These are phyloP conservation scores for Ctenomys sociabilis DNA, from an alignment of 2,113 vertebrate species.

Conservation along the genomic window DNA sequence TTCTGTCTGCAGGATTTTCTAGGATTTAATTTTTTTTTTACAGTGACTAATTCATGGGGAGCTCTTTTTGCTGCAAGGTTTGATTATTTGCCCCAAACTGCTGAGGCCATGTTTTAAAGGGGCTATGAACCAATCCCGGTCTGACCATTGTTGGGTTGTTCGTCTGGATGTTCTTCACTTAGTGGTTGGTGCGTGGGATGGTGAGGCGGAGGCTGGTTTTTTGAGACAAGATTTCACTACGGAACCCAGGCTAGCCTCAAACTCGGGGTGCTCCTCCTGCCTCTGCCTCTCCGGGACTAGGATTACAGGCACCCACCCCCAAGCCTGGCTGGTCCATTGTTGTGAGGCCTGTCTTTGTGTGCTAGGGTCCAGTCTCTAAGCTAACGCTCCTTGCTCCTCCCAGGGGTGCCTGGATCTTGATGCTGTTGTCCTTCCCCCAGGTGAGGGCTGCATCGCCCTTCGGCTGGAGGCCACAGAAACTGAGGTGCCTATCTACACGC, in stretches of 20 bases:
- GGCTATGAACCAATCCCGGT: background rate
- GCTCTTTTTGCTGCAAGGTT: background rate
- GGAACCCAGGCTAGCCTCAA: background rate
- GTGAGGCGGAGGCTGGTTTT: background rate
- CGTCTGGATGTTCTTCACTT: background rate
- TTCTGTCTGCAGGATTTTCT: constrained; percentile 16
- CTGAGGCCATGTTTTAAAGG: background rate
- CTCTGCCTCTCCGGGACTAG: background rate
- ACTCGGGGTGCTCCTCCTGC: background rate
- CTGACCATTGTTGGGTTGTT: background rate
- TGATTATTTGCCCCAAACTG: background rate
- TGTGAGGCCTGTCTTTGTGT: background rate
- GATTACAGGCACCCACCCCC: background rate
- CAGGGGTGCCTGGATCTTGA: background rate
- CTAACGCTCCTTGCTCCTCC: no score
- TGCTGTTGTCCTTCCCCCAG: constrained; percentile 79
- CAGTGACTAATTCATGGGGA: background rate
- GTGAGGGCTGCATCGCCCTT: constrained; percentile 97
- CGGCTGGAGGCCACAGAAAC: constrained; percentile 89
- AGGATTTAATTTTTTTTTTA: background rate
- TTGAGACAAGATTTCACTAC: background rate
- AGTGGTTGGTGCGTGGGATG: background rate
- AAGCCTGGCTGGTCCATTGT: background rate
- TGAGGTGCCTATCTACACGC: constrained; percentile 89
- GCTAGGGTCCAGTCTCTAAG: background rate